Base-by-base conservation (phyloP, 2,797 vertebrate species). In the Megalops cyprinoides region DNA sequence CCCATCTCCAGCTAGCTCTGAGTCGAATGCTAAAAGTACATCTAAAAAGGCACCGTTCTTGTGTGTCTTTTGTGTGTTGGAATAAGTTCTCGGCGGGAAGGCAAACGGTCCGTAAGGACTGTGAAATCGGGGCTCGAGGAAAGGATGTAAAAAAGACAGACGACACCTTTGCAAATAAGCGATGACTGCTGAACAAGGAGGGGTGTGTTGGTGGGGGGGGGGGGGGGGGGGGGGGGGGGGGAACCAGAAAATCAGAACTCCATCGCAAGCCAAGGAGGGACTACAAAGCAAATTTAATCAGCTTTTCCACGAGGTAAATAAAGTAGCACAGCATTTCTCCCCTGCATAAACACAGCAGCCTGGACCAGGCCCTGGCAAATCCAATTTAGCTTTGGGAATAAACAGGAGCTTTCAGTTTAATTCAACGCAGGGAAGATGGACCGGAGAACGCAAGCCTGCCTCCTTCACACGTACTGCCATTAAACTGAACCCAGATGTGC, bases 401-500 rank as follows among this genome's bases (percentile, higher is more conserved):
- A 95, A 95, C 92, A 94, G 94, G 90, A 92, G 91, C 93, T 93
- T 93, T 94, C 92, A 93, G 93, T 94, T 95, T 93, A 87, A 93
- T 93, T 94, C 93, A 93, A 89, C 86, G 83, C 77, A 9, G 86
- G 82, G 80, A 90, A 84, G 76, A 87, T 91, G 93, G 81, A 62
- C 2, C 28, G 87, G 87, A 87, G 86, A n/a, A n/a, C 92, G 94
- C 94, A 92, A 93, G 95, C 94, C 93, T 92, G 91, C 94, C 92
- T 94, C 92, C 93, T 94, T 94, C 91, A 93, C 89, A 90, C 86
- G 88, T 83, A 88, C 81, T 76, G 85, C 87, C 79, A 83, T 85
- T 87, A 87, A 85, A 87, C 86, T 44, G 84, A 82, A 78, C 81
- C 79, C 55, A 80, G 25, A 62, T 4, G 60, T 9, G 58, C n/a